phyloP scores from a whole-genome alignment of 2,797 vertebrate species.

The Vipera latastei region DNA sequence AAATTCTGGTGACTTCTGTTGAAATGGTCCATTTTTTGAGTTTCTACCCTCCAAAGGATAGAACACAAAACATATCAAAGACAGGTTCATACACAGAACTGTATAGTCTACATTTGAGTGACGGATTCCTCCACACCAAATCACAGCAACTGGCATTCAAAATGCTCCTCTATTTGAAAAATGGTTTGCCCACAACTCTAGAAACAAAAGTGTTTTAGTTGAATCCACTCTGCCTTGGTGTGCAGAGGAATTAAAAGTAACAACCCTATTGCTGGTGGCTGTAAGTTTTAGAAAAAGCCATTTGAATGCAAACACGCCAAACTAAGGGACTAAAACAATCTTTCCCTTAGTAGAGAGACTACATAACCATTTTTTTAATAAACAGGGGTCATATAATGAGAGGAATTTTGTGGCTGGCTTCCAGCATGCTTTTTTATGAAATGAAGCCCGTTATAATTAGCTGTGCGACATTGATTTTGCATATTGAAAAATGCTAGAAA shows the following conservation, averaged over 20 bases:
- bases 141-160: neutral
- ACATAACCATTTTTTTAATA: neutral
- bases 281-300: neutral
- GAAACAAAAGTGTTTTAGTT: neutral
- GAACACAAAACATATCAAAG: neutral
- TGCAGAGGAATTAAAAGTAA: neutral
- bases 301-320: neutral
- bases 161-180: neutral
- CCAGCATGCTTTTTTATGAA: neutral
- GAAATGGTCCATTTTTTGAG: neutral
- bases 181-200: neutral
- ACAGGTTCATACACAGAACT: too few relatives aligned
- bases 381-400: conserved; percentile 1
- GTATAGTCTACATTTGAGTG: neutral
- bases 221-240: neutral
- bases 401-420: neutral
- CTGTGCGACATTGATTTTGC: neutral
- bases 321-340: neutral
- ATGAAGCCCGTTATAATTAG: neutral
- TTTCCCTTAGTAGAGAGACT: neutral
- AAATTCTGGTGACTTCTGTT: neutral
- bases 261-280: neutral
- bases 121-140: neutral
- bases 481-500: neutral
- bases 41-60: neutral